Conservation (phyloP, 2,797 vertebrate species). For the Harpagifer antarcticus region DNA sequence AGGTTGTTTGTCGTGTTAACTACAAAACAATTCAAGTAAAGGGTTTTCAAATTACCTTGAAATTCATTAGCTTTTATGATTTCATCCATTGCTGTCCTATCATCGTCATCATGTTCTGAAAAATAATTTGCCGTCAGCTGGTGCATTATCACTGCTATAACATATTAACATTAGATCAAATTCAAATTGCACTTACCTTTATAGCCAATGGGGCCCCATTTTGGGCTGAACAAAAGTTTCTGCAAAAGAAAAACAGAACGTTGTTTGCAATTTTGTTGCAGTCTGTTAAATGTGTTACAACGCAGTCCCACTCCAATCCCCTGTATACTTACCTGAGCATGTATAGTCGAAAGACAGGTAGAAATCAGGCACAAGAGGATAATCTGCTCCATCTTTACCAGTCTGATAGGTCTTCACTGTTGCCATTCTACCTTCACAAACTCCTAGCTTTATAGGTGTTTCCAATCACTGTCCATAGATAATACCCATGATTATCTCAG, state of each 20-base stretch:
- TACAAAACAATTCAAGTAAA: background rate
- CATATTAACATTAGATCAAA: background rate
- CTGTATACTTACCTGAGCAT: constrained; percentile 74
- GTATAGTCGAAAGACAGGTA: constrained; percentile 58
- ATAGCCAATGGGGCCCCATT: constrained; percentile 67
- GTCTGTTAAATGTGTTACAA: background rate
- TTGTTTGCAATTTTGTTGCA: constrained; percentile 9
- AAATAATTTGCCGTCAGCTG: constrained; percentile 28
- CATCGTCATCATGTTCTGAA: constrained; percentile 60
- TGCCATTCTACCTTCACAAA: constrained; percentile 69
- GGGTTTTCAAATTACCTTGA: constrained; percentile 65
- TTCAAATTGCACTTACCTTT: constrained; percentile 60
- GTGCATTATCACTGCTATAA: background rate
- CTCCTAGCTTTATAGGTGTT: constrained; percentile 78
- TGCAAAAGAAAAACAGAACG: constrained; percentile 46
- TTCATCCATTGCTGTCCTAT: constrained; percentile 81
- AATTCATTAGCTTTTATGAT: constrained; percentile 84
- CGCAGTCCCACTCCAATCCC: background rate
- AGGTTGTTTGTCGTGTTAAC: background rate
- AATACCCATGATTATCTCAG: constrained; percentile 74
- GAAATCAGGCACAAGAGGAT: constrained; percentile 72
- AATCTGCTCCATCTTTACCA: constrained; percentile 74
- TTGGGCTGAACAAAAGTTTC: constrained; percentile 69
- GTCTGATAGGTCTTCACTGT: constrained; percentile 58
- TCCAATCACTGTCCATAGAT: constrained; percentile 60